Conservation (phyloP, 1,140 invertebrate genomes). For the Bursaphelenchus mucronatus region DNA sequence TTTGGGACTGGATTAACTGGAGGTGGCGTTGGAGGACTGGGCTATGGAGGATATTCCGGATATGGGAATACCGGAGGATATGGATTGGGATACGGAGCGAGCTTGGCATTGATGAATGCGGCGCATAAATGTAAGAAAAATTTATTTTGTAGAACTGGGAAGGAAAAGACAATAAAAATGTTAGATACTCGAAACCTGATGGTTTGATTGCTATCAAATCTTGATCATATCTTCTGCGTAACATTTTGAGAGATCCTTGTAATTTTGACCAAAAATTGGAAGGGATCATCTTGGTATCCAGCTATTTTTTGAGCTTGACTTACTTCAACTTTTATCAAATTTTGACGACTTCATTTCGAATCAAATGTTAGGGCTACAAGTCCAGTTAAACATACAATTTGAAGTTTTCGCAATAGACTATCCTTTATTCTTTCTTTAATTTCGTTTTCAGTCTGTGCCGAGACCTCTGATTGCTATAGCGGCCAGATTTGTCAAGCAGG, state of each 20-base stretch:
- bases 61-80: conserved; percentile 23
- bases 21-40: conserved; percentile 12
- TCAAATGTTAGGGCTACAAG: too few species aligned
- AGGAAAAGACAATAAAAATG: too few species aligned
- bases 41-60: conserved; percentile 15
- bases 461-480: conserved; percentile 50
- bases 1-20: conserved; percentile 24
- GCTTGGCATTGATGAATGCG: conserved; percentile 30
- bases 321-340: background rate
- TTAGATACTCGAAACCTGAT: too few species aligned
- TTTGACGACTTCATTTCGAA: conserved; percentile 10
- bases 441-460: conserved; percentile 39
- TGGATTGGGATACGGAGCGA: conserved; percentile 22
- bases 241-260: too few species aligned
- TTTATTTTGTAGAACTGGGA: too few species aligned
- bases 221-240: too few species aligned
- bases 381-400: too few species aligned
- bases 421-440: conserved; percentile 4
- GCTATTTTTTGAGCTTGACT: background rate
- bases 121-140: conserved; percentile 33
- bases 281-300: too few species aligned
- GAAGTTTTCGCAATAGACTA: too few species aligned
- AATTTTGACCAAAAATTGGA: too few species aligned
- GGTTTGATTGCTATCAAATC: too few species aligned
- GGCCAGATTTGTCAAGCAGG: conserved; percentile 46